phyloP scores from a whole-genome alignment of 2,888 invertebrate genomes.

The Athripsodes cinereus region DNA sequence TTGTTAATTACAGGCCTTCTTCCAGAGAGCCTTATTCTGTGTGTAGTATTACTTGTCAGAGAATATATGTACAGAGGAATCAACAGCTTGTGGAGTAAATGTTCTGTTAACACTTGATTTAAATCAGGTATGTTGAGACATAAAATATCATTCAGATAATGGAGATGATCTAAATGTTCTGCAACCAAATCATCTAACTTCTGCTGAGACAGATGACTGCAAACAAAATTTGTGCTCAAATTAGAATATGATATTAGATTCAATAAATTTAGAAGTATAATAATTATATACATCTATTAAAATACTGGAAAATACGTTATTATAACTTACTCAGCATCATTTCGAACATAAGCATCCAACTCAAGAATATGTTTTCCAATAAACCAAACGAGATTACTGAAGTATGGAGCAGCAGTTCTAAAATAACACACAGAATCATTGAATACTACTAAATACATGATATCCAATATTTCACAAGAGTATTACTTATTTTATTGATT shows the following conservation, averaged over 20 bases:
- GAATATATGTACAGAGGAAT: constrained; percentile 94
- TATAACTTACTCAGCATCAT: constrained; percentile 87
- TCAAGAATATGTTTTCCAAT: constrained; percentile 97
- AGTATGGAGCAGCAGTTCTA: constrained; percentile 95
- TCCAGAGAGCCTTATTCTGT: constrained; percentile 19
- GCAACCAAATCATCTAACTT: constrained; percentile 91
- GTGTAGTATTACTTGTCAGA: constrained; percentile 48
- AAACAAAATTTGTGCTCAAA: no score
- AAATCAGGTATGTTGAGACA: constrained; percentile 86
- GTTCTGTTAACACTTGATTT: constrained; percentile 90
- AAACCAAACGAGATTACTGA: constrained; percentile 98
- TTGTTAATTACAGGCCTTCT: constrained; percentile 18
- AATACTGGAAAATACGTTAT: not conserved
- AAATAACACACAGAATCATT: constrained; percentile 11
- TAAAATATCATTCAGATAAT: constrained; percentile 95
- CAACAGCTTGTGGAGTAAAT: constrained; percentile 85
- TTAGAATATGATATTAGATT: not conserved
- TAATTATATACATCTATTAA: not conserved
- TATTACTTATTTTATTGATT: not conserved
- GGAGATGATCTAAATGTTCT: constrained; percentile 94
- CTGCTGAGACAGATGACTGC: constrained; percentile 84
- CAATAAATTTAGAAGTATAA: not conserved
- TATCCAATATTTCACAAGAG: not conserved
- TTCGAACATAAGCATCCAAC: constrained; percentile 88
- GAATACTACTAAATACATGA: no score